These are phyloP conservation scores for Papilio demoleus DNA, from an alignment of 2,888 invertebrate genomes.

Conservation along the genomic window DNA sequence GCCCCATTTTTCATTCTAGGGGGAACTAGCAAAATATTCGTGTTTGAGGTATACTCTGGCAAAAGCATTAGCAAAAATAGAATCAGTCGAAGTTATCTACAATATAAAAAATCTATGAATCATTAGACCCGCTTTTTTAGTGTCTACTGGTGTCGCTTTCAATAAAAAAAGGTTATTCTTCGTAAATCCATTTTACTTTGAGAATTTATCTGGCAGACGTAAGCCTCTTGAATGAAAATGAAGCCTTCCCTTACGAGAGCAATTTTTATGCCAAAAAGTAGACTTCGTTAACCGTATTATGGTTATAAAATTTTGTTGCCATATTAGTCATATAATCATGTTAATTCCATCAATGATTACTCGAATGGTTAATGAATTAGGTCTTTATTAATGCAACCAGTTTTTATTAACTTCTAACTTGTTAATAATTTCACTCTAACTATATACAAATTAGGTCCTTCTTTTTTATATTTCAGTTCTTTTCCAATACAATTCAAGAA, in stretches of 20 bases:
- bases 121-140: conserved; percentile 18
- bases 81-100: not conserved
- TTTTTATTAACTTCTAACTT: no score
- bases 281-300: conserved; percentile 26
- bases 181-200: conserved; percentile 24
- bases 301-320: conserved; percentile 19
- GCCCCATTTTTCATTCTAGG: no score
- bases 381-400: no score
- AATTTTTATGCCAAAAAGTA: conserved; percentile 32
- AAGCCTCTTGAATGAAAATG: conserved; percentile 29
- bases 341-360: no score
- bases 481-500: no score
- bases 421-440: no score
- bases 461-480: no score
- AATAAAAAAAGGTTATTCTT: conserved; percentile 33
- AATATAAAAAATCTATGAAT: not conserved
- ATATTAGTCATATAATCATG: no score
- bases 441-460: no score
- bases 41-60: no score
- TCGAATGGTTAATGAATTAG: no score
- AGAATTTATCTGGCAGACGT: conserved; percentile 33
- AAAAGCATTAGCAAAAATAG: not conserved
- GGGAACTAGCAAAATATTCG: no score
- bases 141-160: conserved; percentile 6
- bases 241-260: conserved; percentile 30